These are phyloP conservation scores for Amphiura filiformis DNA, from an alignment of 35 echinoderm and acorn worm genomes.

Conservation along the genomic window DNA sequence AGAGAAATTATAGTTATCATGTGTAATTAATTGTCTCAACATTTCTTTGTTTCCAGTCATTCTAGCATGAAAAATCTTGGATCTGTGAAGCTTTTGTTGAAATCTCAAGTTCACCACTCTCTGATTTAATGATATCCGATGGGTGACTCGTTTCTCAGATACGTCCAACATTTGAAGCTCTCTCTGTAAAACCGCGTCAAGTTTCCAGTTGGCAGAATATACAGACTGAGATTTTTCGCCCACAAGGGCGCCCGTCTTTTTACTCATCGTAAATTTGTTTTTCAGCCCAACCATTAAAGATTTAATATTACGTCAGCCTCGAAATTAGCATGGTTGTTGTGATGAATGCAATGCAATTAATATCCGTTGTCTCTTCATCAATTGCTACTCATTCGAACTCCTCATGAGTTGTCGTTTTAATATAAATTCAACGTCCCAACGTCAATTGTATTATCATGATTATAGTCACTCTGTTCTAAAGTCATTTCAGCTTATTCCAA, in stretches of 20 bases:
- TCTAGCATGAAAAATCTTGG: slow-evolving; percentile 74
- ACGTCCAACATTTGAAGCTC: slow-evolving; percentile 68
- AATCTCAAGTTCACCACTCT: slow-evolving; percentile 78
- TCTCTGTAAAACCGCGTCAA: slow-evolving; percentile 67
- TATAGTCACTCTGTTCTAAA: too few species aligned
- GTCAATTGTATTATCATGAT: too few species aligned
- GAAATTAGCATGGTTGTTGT: too few species aligned
- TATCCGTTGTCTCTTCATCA: too few species aligned
- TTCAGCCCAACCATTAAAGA: too few species aligned
- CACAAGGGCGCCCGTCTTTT: slow-evolving; percentile 57
- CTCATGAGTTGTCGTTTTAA: too few species aligned
- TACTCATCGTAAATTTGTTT: neutral
- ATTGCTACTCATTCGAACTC: too few species aligned
- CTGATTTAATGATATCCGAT: slow-evolving; percentile 83
- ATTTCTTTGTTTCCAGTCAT: slow-evolving; percentile 84
- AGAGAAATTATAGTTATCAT: slow-evolving; percentile 64
- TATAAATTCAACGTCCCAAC: too few species aligned
- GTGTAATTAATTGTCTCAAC: slow-evolving; percentile 59
- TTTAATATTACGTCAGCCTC: too few species aligned
- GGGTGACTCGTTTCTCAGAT: slow-evolving; percentile 66
- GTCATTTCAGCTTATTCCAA: too few species aligned
- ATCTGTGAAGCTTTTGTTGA: slow-evolving; percentile 74
- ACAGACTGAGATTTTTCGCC: slow-evolving; percentile 95
- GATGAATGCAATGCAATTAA: too few species aligned
- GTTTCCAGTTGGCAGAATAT: slow-evolving; percentile 93